Evolutionary conservation across 2,797 vertebrate genomes (phyloP).

Genomic region (Leptodactylus fallax): DNA sequence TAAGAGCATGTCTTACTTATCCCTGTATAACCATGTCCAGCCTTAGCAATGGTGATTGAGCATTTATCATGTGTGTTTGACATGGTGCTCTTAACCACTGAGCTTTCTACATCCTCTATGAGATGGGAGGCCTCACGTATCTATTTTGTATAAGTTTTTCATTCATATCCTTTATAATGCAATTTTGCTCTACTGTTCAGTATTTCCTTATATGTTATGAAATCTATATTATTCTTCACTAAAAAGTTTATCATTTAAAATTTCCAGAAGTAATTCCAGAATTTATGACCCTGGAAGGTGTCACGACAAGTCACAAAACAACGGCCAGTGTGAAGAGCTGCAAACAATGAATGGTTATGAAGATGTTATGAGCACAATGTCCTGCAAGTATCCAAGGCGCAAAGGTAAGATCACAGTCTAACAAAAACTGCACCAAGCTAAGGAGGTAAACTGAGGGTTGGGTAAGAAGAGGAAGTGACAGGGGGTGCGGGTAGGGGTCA

Average conservation of each 20-base stretch:
- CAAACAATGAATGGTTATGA: conserved; percentile 26
- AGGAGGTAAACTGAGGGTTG: neutral
- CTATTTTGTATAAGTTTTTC: neutral
- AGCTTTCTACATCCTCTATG: neutral
- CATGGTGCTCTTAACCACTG: neutral
- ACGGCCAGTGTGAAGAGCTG: neutral
- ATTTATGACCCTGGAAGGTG: neutral
- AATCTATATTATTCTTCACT: too few relatives aligned
- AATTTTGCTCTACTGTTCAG: neutral
- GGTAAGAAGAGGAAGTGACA: neutral
- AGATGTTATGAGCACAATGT: conserved; percentile 1
- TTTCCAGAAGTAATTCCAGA: neutral
- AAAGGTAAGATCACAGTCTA: neutral
- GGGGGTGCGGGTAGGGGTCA: conserved; percentile 21
- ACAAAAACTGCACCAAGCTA: neutral
- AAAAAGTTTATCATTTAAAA: neutral
- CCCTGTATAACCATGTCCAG: neutral
- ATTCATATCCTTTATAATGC: neutral
- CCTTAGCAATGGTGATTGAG: neutral
- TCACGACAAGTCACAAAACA: neutral
- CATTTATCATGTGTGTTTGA: neutral
- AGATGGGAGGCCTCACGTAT: too few relatives aligned
- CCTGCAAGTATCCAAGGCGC: neutral
- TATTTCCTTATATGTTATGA: neutral
- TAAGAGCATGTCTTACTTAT: neutral